phyloP scores from a whole-genome alignment of 1,140 invertebrate species.

The Drosophila murphyi region DNA sequence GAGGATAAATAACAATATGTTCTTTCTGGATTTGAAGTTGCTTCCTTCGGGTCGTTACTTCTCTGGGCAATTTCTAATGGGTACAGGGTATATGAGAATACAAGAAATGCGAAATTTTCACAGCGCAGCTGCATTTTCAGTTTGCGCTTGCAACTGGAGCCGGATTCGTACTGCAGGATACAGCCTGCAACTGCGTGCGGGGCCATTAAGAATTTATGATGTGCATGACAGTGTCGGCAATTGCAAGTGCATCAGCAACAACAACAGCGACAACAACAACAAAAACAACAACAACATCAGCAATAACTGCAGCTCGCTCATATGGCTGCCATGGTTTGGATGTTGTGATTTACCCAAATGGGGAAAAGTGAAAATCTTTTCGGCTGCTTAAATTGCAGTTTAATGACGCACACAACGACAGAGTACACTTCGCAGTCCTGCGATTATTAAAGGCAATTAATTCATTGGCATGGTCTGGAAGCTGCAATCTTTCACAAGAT shows the following conservation, averaged over 20 bases:
- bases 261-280: neutral
- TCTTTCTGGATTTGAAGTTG: no score
- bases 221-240: constrained; percentile 52
- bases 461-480: constrained; percentile 44
- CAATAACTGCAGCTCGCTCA: neutral
- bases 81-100: neutral
- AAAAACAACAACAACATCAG: neutral
- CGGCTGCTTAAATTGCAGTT: constrained; percentile 53
- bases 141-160: constrained; percentile 16
- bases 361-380: constrained; percentile 25
- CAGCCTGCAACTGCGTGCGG: constrained; percentile 36
- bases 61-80: neutral
- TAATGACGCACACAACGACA: constrained; percentile 33
- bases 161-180: constrained; percentile 8
- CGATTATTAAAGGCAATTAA: constrained; percentile 53
- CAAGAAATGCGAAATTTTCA: constrained; percentile 47
- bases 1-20: no score
- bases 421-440: neutral
- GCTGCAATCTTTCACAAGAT: neutral
- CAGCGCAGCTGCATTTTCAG: constrained; percentile 35
- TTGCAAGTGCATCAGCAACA: constrained; percentile 22
- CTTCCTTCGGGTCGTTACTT: neutral
- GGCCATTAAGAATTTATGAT: constrained; percentile 78
- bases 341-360: constrained; percentile 50
- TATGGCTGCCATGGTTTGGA: constrained; percentile 20